phyloP scores from a whole-genome alignment of 2,113 vertebrate genomes.

The Charadrius vociferus region DNA sequence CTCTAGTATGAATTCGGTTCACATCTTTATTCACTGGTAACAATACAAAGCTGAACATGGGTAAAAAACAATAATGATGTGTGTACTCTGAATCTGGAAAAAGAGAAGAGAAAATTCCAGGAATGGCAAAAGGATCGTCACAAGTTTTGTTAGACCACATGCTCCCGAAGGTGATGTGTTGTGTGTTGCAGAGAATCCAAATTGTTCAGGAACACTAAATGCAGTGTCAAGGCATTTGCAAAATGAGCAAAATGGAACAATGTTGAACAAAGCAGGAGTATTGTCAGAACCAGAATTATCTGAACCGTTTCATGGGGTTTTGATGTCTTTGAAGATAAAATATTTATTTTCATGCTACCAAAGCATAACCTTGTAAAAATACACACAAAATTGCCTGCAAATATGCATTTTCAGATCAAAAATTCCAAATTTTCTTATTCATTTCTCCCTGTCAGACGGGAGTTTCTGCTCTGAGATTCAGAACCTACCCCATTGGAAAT shows the following conservation, averaged over 20 bases:
- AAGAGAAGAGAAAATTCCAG: not conserved
- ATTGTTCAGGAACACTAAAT: not conserved
- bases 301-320: not conserved
- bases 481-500: not conserved
- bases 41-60: not conserved
- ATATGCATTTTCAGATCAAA: not conserved
- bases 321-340: not conserved
- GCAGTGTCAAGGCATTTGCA: not conserved
- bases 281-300: not conserved
- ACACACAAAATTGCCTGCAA: not conserved
- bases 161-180: not conserved
- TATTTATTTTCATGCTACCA: not conserved
- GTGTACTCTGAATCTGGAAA: not conserved
- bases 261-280: not conserved
- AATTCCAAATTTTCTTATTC: not conserved
- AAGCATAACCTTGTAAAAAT: not conserved
- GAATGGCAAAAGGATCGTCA: not conserved
- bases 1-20: not conserved
- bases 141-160: not conserved
- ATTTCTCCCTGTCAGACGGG: not conserved
- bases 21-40: not conserved
- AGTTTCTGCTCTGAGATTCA: not conserved
- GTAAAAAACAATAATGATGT: not conserved
- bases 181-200: not conserved
- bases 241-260: not conserved